phyloP scores from a whole-genome alignment of 2,888 invertebrate genomes.

The Smittia sp. region DNA sequence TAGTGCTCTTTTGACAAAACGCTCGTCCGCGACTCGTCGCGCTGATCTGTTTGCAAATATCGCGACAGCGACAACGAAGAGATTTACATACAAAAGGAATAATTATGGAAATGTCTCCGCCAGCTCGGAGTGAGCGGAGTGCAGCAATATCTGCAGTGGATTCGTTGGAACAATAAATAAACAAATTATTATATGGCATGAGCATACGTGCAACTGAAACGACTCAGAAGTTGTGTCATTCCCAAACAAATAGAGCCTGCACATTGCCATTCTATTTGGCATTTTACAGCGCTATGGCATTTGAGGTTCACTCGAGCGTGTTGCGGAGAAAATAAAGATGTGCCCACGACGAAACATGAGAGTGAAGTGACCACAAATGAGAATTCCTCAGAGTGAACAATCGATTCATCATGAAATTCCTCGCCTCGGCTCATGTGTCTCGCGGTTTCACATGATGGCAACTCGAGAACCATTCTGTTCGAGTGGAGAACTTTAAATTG shows the following conservation, averaged over 20 bases:
- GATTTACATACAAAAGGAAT: conserved; percentile 40
- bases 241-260: not conserved
- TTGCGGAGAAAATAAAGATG: conserved; percentile 1
- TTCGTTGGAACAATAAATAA: conserved; percentile 37
- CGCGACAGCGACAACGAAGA: not conserved
- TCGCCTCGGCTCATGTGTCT: not conserved
- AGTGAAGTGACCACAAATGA: conserved; percentile 8
- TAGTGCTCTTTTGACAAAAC: conserved; percentile 23
- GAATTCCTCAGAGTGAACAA: not conserved
- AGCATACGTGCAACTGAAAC: not conserved
- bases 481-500: not conserved
- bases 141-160: not conserved
- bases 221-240: not conserved
- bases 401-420: conserved; percentile 22
- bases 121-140: not conserved
- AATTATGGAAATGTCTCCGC: conserved; percentile 35
- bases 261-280: not conserved
- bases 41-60: conserved; percentile 8
- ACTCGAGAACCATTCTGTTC: not conserved
- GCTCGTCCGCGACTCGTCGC: not conserved
- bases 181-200: conserved; percentile 34
- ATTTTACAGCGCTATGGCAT: conserved; percentile 19
- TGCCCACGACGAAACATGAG: not conserved
- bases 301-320: not conserved
- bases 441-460: not conserved